Base-by-base conservation (phyloP, 2,113 vertebrate genomes). In the Gymnogyps californianus region DNA sequence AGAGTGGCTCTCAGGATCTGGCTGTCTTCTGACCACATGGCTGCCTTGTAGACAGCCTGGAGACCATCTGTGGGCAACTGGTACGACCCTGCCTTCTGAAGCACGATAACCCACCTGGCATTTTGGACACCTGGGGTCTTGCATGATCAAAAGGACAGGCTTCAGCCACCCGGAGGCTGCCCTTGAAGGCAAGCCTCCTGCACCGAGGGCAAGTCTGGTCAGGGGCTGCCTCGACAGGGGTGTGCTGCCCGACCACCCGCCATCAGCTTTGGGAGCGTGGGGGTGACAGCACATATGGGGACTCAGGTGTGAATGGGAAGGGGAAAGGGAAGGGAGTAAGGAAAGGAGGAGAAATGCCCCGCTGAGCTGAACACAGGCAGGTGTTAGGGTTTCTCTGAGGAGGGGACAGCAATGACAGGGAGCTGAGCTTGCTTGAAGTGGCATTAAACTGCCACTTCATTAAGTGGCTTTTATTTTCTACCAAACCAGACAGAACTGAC, bases 191-290 rank as follows among this genome's bases (percentile, higher is more conserved):
- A n/a, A 64, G 32, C 4, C 13, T 38, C 64, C 32, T 6, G 44
- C 49, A 12, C 9, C 2, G 0, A 2, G 8, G 21, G 52, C 5
- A 1, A 31, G 54, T 26, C 57, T 52, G 57, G 17, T 1, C 5
- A 2, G 32, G 28, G 49, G 55, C 47, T 49, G 40, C 61, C 15
- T 38, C 2, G 2, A 25, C 38, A 54, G 38, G 31, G 46, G 11
- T 52, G 28, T 67, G 83, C 67, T 75, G 69, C 29, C 70, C 3
- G 0, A 18, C 19, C 67, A 40, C 90, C 2, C 2, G 5, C 75
- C 59, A 21, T 31, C 78, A 65, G 84, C 55, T 19, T 11, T 32
- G 46, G 83, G 51, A 85, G 15, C 4, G 0, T 17, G 77, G n/a
- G 29, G 25, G 11, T 31, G 5, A 26, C 13, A 20, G 83, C 54